Percentiles rank a stretch among this genome's conserved stretches.
Evolutionary conservation across 2,888 invertebrate species (phyloP).

Genomic region (Eretmocerus hayati): DNA sequence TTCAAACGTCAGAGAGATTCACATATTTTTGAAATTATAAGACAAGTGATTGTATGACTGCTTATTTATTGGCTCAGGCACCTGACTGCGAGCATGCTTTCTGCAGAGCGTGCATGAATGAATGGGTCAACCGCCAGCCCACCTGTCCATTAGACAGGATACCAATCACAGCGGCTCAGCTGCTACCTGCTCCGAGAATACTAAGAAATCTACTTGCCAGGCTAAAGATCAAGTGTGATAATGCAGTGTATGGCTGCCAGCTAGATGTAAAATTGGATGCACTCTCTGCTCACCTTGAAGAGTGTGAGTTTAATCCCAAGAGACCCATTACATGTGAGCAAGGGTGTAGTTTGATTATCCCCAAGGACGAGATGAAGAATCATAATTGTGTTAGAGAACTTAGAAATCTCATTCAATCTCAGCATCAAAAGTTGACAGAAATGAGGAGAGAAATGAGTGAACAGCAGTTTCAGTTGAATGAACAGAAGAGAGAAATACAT

Average conservation of each 20-base stretch:
- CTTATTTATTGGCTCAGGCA: conserved; percentile 59
- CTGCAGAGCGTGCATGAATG: conserved; percentile 87
- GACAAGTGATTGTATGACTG: no score
- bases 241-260: conserved; percentile 79
- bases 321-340: conserved; percentile 87
- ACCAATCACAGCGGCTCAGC: conserved; percentile 79
- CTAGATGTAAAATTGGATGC: conserved; percentile 80
- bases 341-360: conserved; percentile 89
- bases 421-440: conserved; percentile 79
- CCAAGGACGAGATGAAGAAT: conserved; percentile 89
- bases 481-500: conserved; percentile 82
- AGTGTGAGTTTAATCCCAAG: conserved; percentile 92
- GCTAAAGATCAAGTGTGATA: conserved; percentile 86
- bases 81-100: conserved; percentile 95
- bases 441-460: conserved; percentile 82
- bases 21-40: no score
- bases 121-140: conserved; percentile 90
- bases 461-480: conserved; percentile 78
- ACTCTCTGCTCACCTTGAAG: conserved; percentile 75
- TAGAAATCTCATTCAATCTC: conserved; percentile 73
- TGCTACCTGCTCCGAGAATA: conserved; percentile 88
- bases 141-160: conserved; percentile 93
- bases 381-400: conserved; percentile 92
- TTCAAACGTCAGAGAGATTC: no score
- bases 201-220: conserved; percentile 85